These are phyloP conservation scores for Leiothrix lutea DNA, from an alignment of 2,113 vertebrate species.

Conservation along the genomic window DNA sequence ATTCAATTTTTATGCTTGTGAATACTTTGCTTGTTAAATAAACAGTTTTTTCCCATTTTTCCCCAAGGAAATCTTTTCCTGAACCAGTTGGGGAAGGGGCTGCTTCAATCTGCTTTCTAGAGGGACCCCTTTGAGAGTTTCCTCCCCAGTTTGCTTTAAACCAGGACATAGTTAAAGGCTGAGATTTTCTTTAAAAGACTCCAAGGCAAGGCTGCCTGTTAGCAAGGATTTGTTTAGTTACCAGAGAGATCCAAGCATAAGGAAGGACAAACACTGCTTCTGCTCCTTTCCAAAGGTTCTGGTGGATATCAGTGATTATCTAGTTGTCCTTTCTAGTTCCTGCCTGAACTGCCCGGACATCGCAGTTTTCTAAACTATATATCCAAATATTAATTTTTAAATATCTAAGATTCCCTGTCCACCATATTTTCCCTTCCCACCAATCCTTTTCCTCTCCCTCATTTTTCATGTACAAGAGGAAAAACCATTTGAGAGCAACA, in stretches of 20 bases:
- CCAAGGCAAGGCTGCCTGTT: neutral
- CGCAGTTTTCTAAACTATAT: neutral
- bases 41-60: neutral
- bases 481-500: conserved; percentile 39
- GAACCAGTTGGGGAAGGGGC: neutral
- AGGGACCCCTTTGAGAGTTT: neutral
- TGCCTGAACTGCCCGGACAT: neutral
- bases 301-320: neutral
- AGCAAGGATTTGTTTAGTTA: neutral
- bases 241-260: neutral
- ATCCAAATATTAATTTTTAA: conserved; percentile 4
- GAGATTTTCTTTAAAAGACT: neutral
- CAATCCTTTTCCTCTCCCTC: neutral
- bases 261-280: neutral
- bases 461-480: conserved; percentile 22
- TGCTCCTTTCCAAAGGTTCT: neutral
- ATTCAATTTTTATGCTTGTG: neutral
- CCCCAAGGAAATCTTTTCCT: neutral
- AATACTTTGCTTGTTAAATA: neutral
- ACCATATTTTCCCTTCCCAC: neutral
- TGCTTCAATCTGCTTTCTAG: neutral
- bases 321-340: neutral
- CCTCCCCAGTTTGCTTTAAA: neutral
- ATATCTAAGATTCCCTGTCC: neutral
- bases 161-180: neutral